Base-by-base conservation (phyloP, 2,797 vertebrate species). In the Micropoecilia bifurca region DNA sequence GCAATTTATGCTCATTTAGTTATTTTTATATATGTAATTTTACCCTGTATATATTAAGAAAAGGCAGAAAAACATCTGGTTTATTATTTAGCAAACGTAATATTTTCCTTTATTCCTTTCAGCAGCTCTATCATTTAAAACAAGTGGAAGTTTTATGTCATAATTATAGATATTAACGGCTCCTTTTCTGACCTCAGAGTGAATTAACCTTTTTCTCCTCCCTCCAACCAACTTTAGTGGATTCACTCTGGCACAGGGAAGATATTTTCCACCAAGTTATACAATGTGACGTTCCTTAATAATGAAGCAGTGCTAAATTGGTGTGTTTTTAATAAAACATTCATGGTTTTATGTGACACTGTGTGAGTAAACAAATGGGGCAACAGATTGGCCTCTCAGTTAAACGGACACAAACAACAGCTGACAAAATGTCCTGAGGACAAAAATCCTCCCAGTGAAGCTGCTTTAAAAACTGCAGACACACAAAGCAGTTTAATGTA, bases 401-500 rank as follows among this genome's bases (percentile, higher is more conserved):
- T 68, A 73, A 79, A 88, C 22, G 86, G 88, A 91, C 87, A 83
- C 84, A 84, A 85, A 88, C 88, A 87, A 76, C 87, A 68, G 63
- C 87, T 90, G 90, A 88, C 50, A 74, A 78, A 79, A 48, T 33
- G 61, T 87, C 84, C 80, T 82, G 75, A 68, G 63, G 36, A 3
- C 36, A 74, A 61, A 28, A 74, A 78, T 83, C 82, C 76, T 0
- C 41, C 76, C 82, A 18, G 61, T 25, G 0, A 1, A 3, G 33
- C 25, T 71, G 76, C 75, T 74, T 76, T 77, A 75, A 78, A 13
- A 0, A 1, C 43, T 66, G 43, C 46, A 33, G 28, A 10, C 20
- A 66, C 33, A 39, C 16, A 9, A 39, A 20, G 30, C 14, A 36
- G 33, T 18, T 8, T 0, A 66, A 7, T 39, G 5, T 41, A 16